Conservation (phyloP, 2,797 vertebrate species). For the Sylvia borin region DNA sequence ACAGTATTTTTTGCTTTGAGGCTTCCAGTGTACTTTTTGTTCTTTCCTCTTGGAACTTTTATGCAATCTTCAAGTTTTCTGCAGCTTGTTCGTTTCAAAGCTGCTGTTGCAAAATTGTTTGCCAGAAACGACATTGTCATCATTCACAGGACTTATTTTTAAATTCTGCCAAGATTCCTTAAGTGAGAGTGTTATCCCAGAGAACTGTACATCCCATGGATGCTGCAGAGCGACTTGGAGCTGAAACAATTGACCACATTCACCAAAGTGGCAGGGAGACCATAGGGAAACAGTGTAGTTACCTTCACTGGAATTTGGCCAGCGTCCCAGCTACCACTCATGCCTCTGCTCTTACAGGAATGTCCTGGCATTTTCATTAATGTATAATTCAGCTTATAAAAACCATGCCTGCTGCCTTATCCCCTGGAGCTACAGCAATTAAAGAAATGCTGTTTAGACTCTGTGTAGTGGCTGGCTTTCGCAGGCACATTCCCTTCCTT, state of each 20-base stretch:
- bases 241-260: conserved; percentile 23
- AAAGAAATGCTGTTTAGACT: background rate
- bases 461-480: background rate
- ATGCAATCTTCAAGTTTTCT: background rate
- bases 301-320: conserved; percentile 51
- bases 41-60: conserved; percentile 13
- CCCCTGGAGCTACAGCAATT: conserved; percentile 4
- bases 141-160: conserved; percentile 26
- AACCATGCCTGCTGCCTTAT: conserved; percentile 35
- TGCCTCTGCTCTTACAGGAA: conserved; percentile 29
- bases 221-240: fast-evolving
- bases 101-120: conserved; percentile 20
- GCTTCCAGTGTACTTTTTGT: background rate
- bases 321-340: conserved; percentile 10
- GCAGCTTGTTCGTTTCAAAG: conserved; percentile 1
- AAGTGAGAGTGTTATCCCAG: background rate
- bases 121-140: background rate
- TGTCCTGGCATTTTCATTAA: conserved; percentile 53
- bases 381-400: conserved; percentile 44
- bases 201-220: background rate
- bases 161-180: background rate
- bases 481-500: background rate
- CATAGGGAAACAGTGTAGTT: background rate
- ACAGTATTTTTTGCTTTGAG: background rate
- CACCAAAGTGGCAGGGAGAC: background rate